Evolutionary conservation across 1,140 invertebrate genomes (phyloP).

Genomic region (Caenorhabditis inopinata): DNA sequence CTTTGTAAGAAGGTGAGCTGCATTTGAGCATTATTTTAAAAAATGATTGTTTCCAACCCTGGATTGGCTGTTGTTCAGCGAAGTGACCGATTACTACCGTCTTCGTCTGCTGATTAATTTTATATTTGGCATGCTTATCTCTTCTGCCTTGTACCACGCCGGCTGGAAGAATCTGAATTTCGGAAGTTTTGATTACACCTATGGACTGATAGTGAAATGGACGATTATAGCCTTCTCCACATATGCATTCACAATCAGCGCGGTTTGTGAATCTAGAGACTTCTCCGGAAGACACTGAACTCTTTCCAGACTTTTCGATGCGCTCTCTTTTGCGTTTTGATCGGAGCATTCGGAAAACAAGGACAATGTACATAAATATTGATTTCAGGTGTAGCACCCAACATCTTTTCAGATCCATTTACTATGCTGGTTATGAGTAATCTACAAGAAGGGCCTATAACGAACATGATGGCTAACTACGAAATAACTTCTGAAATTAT

Average conservation of each 20-base stretch:
- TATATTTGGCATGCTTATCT: slow-evolving; percentile 14
- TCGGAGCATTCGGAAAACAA: slow-evolving; percentile 39
- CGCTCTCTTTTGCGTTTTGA: slow-evolving; percentile 23
- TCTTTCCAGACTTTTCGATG: slow-evolving; percentile 19
- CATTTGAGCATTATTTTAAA: background rate
- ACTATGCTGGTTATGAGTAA: slow-evolving; percentile 28
- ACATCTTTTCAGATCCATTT: slow-evolving; percentile 8
- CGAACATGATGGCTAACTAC: slow-evolving; percentile 37
- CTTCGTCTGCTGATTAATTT: slow-evolving; percentile 28
- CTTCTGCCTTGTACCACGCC: slow-evolving; percentile 9
- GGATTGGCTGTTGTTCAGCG: slow-evolving; percentile 29
- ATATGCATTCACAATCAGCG: slow-evolving; percentile 24
- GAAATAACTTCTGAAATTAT: slow-evolving; percentile 34
- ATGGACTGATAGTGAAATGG: slow-evolving; percentile 26
- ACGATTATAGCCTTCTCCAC: background rate
- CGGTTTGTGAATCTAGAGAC: background rate
- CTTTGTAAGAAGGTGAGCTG: slow-evolving; percentile 21
- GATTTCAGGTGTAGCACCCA: background rate
- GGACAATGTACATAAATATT: slow-evolving; percentile 22
- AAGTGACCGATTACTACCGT: slow-evolving; percentile 33
- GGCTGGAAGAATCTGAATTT: slow-evolving; percentile 39
- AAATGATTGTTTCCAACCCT: background rate
- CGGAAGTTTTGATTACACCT: slow-evolving; percentile 8
- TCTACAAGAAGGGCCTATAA: slow-evolving; percentile 31
- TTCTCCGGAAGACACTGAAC: too few relatives aligned